Evolutionary conservation across 2,797 vertebrate species (phyloP).

Genomic region (Sparidentex hasta): DNA sequence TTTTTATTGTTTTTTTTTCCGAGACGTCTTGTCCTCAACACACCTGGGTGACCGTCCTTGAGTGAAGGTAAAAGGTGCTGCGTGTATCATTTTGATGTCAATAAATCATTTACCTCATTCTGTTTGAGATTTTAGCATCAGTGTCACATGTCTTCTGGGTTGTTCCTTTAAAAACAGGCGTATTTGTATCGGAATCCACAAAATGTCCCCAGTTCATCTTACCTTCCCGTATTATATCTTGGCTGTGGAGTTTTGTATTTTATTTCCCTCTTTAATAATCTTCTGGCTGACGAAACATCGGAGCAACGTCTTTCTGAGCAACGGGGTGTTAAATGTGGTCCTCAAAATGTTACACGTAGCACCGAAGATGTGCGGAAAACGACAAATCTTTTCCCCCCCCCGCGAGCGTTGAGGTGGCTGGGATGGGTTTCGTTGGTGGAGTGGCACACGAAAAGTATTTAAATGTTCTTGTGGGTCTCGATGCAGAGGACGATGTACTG

Average conservation of each 20-base stretch:
- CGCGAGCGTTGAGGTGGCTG: conserved; percentile 20
- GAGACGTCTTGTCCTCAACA: conserved; percentile 15
- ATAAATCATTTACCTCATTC: conserved; percentile 16
- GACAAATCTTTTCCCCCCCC: conserved; percentile 25
- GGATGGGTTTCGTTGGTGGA: conserved; percentile 30
- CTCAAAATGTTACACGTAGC: conserved; percentile 54
- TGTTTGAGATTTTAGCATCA: conserved; percentile 8
- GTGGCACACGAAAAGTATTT: conserved; percentile 42
- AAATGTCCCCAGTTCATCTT: conserved; percentile 18
- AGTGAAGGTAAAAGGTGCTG: conserved; percentile 35
- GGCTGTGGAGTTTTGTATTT: neutral
- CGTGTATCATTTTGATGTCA: conserved; percentile 27
- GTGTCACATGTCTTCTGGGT: conserved; percentile 2
- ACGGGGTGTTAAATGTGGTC: conserved; percentile 4
- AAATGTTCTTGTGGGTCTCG: conserved; percentile 85
- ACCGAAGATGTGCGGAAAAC: conserved; percentile 20
- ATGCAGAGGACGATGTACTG: conserved; percentile 94
- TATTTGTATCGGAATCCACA: neutral
- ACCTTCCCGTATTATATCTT: conserved; percentile 3
- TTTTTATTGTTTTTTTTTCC: too few relatives aligned
- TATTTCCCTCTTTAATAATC: neutral
- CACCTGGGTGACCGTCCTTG: neutral
- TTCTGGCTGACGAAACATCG: neutral
- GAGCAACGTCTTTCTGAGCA: conserved; percentile 3
- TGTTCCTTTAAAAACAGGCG: neutral